phyloP scores from a whole-genome alignment of 2,113 vertebrate genomes.

The Corythornis cristatus region DNA sequence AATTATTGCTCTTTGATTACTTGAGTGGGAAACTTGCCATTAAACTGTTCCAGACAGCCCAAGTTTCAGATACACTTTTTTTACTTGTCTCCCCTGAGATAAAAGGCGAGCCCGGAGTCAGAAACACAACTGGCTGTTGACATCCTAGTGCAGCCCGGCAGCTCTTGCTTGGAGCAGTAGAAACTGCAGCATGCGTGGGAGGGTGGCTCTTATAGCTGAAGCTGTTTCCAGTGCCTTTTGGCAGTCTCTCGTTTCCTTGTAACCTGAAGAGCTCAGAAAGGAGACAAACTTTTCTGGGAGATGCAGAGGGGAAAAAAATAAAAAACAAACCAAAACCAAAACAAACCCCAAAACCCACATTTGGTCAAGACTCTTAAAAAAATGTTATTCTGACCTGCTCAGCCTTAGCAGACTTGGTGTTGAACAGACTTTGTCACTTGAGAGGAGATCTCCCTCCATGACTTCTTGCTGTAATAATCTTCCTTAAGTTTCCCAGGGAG shows the following conservation, averaged over 20 bases:
- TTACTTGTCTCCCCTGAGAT: slow-evolving; percentile 37
- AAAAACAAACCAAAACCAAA: not conserved
- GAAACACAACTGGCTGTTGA: slow-evolving; percentile 63
- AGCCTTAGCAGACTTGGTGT: not conserved
- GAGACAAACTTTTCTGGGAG: slow-evolving; percentile 44
- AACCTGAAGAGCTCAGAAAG: slow-evolving; percentile 65
- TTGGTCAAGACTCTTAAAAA: not conserved
- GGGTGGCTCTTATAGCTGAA: slow-evolving; percentile 68
- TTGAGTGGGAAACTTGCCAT: slow-evolving; percentile 71
- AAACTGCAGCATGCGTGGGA: slow-evolving; percentile 74
- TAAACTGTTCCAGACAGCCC: slow-evolving; percentile 66
- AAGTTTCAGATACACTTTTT: not conserved
- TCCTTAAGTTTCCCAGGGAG: not conserved
- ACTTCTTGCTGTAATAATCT: not conserved
- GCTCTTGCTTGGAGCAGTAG: slow-evolving; percentile 67
- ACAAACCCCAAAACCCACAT: not conserved
- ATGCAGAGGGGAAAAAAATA: not conserved
- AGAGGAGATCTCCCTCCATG: not conserved
- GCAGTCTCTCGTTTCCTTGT: slow-evolving; percentile 65
- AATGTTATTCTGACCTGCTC: not conserved
- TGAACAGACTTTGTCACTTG: not conserved
- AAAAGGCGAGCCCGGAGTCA: slow-evolving; percentile 71
- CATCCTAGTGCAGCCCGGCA: slow-evolving; percentile 62
- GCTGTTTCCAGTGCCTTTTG: slow-evolving; percentile 73
- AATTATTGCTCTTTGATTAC: slow-evolving; percentile 74